Conservation (phyloP, 2,113 vertebrate species). For the Pandion haliaetus region DNA sequence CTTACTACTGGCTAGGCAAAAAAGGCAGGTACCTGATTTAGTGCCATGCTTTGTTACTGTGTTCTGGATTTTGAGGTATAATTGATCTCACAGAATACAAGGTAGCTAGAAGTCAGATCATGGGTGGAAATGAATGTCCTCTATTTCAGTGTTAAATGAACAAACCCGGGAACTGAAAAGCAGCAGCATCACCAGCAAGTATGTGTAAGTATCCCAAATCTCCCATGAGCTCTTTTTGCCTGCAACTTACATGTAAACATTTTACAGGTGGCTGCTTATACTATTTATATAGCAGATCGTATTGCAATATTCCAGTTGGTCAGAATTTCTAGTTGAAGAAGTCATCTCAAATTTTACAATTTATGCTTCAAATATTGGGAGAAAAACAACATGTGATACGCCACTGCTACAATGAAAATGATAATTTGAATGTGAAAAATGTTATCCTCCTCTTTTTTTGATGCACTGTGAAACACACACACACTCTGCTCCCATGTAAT, state of each 20-base stretch:
- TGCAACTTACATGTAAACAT: neutral
- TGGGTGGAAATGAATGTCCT: neutral
- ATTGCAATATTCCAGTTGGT: neutral
- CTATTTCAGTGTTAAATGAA: neutral
- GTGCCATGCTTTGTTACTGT: neutral
- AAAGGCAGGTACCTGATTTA: neutral
- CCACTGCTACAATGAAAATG: neutral
- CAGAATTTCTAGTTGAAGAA: neutral
- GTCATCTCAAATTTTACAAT: neutral
- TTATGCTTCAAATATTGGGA: neutral
- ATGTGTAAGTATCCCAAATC: neutral
- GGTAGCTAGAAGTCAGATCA: neutral
- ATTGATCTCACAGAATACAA: neutral
- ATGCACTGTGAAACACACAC: neutral
- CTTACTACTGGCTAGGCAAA: neutral
- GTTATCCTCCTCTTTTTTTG: neutral
- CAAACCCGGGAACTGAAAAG: neutral
- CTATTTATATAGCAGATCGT: neutral
- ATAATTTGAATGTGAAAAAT: neutral
- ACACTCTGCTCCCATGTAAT: neutral
- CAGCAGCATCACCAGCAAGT: neutral
- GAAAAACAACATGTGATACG: neutral
- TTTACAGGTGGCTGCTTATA: neutral
- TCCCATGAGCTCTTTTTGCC: neutral
- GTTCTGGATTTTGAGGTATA: neutral